Base-by-base conservation (phyloP, 2,113 vertebrate species). In the Cyanoramphus novaezelandiae region DNA sequence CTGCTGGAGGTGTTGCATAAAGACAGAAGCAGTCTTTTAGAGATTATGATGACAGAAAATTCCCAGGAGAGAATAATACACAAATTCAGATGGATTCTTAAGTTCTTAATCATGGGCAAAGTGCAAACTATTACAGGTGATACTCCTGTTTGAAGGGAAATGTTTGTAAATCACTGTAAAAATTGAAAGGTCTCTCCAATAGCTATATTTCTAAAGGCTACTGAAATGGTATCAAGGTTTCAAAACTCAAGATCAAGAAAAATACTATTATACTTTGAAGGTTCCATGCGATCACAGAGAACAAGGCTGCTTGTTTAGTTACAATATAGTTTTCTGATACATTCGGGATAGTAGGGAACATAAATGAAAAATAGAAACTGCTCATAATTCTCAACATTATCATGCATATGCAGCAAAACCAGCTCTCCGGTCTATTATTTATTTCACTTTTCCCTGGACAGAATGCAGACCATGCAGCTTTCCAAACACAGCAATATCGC, bases 391-490 rank as follows among this genome's bases (percentile, higher is more conserved):
- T 37, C 60, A 59, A 60, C 28, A 49, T 41, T 50, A 69, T 59
- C 90, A 57, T 85, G 60, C 19, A 79, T 41, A 67, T 59, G 21
- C 80, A 46, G 49, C 50, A 29, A 90, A 85, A 23, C 17, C 17
- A 63, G 12, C 18, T 81, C 37, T 82, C 93, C 9, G 4, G 23
- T 78, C 21, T 82, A 2, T 72, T 74, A 44, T 86, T 69, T 82
- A 87, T 84, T 90, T 57, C 47, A 50, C 27, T 82, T 86, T 46
- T 83, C 93, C 44, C 57, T 86, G 60, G 64, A 71, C 83, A 82
- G 86, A 91, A 87, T 71, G n/a, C 88, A 86, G 90, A 57, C 28
- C 60, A 20, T n/a, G 24, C 70, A 89, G 43, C 92, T 97, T 95
- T 95, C 57, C 84, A 86, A 79, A 72, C 31, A 80, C 5, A 88